A percentile compares a stretch with the other conserved stretches of the same genome.
Evolutionary conservation across 1,140 invertebrate genomes (phyloP).

Genomic region (Camponotus vicinus): DNA sequence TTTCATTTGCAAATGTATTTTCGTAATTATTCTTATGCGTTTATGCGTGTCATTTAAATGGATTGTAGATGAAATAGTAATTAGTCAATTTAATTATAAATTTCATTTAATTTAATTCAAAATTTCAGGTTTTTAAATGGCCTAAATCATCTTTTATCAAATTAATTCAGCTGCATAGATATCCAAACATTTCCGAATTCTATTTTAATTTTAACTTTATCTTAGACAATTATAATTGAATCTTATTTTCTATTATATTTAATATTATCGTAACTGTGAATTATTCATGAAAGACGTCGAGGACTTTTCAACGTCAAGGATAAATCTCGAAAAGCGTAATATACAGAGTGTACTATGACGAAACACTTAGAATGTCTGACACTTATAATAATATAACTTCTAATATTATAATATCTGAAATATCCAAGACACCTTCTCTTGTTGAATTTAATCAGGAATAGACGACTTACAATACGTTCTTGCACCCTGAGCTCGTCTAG

Average conservation of each 20-base stretch:
- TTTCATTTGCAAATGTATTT: neutral
- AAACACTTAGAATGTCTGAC: neutral
- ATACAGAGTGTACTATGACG: neutral
- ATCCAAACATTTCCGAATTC: neutral
- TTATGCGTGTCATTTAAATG: neutral
- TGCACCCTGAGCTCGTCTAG: conserved; percentile 6
- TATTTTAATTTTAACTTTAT: neutral
- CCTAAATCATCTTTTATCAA: neutral
- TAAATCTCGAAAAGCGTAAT: neutral
- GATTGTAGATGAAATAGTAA: neutral
- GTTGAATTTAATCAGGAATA: neutral
- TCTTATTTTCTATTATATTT: conserved; percentile 6
- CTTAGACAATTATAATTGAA: neutral
- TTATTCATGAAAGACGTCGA: neutral
- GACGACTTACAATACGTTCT: conserved; percentile 52
- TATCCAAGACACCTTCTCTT: neutral
- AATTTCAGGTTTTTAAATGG: neutral
- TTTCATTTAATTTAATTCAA: neutral
- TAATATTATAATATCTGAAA: neutral
- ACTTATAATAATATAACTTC: neutral
- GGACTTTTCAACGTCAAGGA: neutral
- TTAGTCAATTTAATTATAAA: neutral
- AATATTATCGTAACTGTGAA: too few relatives aligned
- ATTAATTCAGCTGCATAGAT: neutral
- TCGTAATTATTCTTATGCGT: neutral